phyloP scores from a whole-genome alignment of 2,888 invertebrate species.

The Eledone cirrhosa region DNA sequence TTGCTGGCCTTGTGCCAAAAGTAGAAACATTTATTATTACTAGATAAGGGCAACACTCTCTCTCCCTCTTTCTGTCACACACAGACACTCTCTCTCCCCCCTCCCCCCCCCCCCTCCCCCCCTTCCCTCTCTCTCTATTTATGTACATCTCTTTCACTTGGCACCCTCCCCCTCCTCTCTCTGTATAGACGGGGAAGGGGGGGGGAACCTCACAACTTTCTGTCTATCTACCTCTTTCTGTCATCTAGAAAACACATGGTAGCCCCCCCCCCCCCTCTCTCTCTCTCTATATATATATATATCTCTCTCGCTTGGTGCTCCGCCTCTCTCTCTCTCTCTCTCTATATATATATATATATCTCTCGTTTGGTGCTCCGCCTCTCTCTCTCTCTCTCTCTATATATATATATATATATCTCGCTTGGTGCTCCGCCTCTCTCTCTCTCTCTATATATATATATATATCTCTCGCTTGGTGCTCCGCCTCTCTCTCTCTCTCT shows the following conservation, averaged over 20 bases:
- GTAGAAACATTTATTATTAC: not conserved
- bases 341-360: too few species aligned
- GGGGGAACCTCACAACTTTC: too few species aligned
- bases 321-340: slow-evolving; percentile 30
- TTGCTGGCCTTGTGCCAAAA: too few species aligned
- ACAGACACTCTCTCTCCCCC: not conserved
- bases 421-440: slow-evolving; percentile 1
- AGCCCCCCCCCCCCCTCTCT: too few species aligned
- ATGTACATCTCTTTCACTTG: too few species aligned
- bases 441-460: slow-evolving; percentile 24
- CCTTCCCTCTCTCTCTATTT: not conserved
- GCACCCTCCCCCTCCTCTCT: not conserved
- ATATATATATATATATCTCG: slow-evolving; percentile 29
- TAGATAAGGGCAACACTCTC: not conserved
- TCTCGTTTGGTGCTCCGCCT: too few species aligned
- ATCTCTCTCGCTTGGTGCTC: too few species aligned
- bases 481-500: not conserved
- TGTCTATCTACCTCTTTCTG: too few species aligned
- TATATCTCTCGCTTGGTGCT: slow-evolving; percentile 29
- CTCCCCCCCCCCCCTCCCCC: not conserved
- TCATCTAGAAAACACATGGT: too few species aligned
- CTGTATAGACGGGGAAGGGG: too few species aligned
- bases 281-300: too few species aligned
- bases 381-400: slow-evolving; percentile 29
- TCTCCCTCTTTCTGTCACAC: not conserved